A percentile compares a stretch with the other conserved stretches of the same genome.
Conservation (phyloP, 2,888 invertebrate species). For the Pollenia angustigena region DNA sequence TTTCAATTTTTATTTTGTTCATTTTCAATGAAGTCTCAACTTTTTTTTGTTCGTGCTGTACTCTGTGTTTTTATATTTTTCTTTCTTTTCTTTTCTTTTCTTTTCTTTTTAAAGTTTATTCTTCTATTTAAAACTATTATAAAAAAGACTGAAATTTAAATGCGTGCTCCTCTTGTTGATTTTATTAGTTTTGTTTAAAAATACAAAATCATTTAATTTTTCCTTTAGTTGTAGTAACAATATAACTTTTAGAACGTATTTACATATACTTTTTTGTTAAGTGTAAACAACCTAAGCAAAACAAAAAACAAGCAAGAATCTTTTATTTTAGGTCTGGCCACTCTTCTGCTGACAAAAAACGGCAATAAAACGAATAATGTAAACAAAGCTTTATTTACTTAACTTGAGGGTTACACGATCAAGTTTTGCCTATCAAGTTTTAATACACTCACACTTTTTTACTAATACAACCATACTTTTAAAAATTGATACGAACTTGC, state of each 20-base stretch:
- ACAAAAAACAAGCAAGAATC: neutral
- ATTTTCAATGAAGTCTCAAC: neutral
- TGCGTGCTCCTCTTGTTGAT: constrained; percentile 39
- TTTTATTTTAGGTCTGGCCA: neutral
- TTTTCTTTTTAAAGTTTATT: constrained; percentile 15
- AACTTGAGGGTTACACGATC: too few species aligned
- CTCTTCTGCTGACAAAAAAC: neutral
- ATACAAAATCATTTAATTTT: constrained; percentile 48
- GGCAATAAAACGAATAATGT: neutral
- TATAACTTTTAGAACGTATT: neutral
- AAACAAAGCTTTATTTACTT: neutral
- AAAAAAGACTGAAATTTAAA: constrained; percentile 36
- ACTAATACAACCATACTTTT: too few species aligned
- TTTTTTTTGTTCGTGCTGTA: neutral
- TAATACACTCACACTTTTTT: too few species aligned
- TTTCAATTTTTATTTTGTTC: constrained; percentile 33
- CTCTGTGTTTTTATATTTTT: constrained; percentile 33
- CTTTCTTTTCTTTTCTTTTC: neutral
- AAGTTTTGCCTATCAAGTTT: too few species aligned
- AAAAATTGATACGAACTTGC: too few species aligned
- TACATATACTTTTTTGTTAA: constrained; percentile 46
- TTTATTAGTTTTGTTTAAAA: constrained; percentile 15
- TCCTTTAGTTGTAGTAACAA: neutral
- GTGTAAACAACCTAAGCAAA: constrained; percentile 7
- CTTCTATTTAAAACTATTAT: constrained; percentile 29